phyloP scores from a whole-genome alignment of 2,888 invertebrate species.

The Digitonthophagus gazella region DNA sequence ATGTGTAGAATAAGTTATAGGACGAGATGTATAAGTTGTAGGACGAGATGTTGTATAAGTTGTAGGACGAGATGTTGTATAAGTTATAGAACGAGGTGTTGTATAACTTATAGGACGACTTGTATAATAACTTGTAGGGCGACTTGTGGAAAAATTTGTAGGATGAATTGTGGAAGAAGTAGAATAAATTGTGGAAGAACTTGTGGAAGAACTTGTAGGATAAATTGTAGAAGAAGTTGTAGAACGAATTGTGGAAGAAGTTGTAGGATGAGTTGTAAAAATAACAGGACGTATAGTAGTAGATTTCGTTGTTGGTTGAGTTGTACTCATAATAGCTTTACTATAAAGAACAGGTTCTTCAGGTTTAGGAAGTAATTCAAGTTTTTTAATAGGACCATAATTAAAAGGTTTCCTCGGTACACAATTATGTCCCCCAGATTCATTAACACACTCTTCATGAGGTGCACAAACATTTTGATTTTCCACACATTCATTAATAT shows the following conservation, averaged over 20 bases:
- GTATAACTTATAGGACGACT: too few relatives aligned
- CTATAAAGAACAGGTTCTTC: not conserved
- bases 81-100: too few relatives aligned
- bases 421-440: conserved; percentile 65
- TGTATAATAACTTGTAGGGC: too few relatives aligned
- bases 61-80: conserved; percentile 1
- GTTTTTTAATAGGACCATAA: conserved; percentile 41
- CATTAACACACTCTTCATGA: conserved; percentile 65
- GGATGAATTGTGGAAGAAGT: too few relatives aligned
- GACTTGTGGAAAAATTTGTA: conserved; percentile 6
- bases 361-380: conserved; percentile 3
- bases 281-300: too few relatives aligned
- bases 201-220: too few relatives aligned
- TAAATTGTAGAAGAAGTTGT: too few relatives aligned
- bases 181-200: too few relatives aligned
- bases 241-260: too few relatives aligned
- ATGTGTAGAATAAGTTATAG: too few relatives aligned
- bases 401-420: conserved; percentile 43
- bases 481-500: conserved; percentile 74
- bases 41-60: conserved; percentile 2
- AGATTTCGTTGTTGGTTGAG: conserved; percentile 14
- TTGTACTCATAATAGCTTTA: not conserved
- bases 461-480: conserved; percentile 60
- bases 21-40: too few relatives aligned
- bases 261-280: conserved; percentile 5